Evolutionary conservation across 2,888 invertebrate species (phyloP).

Genomic region (Lasioglossum marginatum): DNA sequence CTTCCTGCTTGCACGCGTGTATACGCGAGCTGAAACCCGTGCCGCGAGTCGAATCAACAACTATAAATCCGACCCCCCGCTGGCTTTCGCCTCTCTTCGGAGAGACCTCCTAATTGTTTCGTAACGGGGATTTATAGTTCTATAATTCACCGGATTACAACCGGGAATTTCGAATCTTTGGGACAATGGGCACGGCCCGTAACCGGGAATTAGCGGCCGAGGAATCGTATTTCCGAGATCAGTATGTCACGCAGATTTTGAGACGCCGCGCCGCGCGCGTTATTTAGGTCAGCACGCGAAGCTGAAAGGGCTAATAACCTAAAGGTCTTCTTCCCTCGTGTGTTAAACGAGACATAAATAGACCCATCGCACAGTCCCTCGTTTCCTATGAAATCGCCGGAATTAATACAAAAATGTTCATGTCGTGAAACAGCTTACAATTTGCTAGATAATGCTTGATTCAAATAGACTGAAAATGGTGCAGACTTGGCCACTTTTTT

Average conservation of each 20-base stretch:
- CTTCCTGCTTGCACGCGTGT: background rate
- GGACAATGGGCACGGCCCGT: slow-evolving; percentile 7
- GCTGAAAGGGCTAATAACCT: slow-evolving; percentile 61
- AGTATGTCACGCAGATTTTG: slow-evolving; percentile 34
- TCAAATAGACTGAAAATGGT: background rate
- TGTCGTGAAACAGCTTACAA: background rate
- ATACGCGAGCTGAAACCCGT: background rate
- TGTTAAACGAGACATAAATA: slow-evolving; percentile 62
- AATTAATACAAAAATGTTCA: background rate
- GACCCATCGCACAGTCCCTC: slow-evolving; percentile 20
- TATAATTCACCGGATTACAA: slow-evolving; percentile 10
- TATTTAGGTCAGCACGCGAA: slow-evolving; percentile 60
- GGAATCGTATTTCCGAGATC: slow-evolving; percentile 23
- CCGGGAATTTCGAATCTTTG: background rate
- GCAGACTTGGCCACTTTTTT: no score
- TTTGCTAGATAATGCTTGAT: background rate
- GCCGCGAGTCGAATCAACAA: slow-evolving; percentile 12
- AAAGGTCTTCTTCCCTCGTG: slow-evolving; percentile 41
- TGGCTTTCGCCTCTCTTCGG: background rate
- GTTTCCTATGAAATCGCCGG: background rate
- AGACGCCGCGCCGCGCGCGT: slow-evolving; percentile 18
- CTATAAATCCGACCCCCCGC: slow-evolving; percentile 24
- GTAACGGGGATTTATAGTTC: background rate
- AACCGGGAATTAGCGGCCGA: slow-evolving; percentile 15
- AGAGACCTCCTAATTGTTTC: slow-evolving; percentile 19